Evolutionary conservation across 2,113 vertebrate genomes (phyloP).

Genomic region (Cinclus cinclus): DNA sequence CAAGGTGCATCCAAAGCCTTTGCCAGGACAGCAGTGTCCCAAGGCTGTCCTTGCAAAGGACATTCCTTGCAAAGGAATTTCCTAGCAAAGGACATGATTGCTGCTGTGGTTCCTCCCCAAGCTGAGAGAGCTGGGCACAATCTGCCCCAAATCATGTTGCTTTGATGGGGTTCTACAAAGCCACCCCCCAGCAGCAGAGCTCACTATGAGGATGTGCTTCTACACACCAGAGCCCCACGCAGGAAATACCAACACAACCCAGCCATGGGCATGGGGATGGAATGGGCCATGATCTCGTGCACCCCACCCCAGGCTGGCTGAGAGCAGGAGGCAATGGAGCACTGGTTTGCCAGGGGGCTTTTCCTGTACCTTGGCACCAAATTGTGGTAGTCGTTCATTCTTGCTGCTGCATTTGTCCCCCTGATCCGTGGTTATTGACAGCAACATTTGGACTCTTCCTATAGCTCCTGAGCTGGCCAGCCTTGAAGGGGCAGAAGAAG

Average conservation of each 20-base stretch:
- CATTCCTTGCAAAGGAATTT: not conserved
- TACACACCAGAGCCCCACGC: accelerated
- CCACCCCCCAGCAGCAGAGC: not conserved
- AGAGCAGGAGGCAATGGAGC: not conserved
- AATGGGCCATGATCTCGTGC: accelerated
- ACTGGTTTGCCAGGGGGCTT: not conserved
- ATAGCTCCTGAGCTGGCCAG: conserved; percentile 70
- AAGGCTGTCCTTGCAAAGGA: not conserved
- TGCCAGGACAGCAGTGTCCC: not conserved
- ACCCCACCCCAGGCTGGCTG: not conserved
- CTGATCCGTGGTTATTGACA: not conserved
- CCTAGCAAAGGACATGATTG: not conserved
- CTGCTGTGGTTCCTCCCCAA: not conserved
- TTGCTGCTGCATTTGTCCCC: not conserved
- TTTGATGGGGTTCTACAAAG: not conserved
- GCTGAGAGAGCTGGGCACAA: not conserved
- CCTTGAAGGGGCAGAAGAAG: conserved; percentile 70
- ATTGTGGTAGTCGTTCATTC: not conserved
- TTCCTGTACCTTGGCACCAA: not conserved
- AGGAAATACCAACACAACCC: not conserved
- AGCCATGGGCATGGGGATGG: not conserved
- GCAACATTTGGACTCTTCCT: not conserved
- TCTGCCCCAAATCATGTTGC: accelerated
- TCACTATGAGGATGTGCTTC: not conserved
- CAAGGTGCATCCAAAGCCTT: not conserved